These are phyloP conservation scores for Oryzias melastigma DNA, from an alignment of 2,113 vertebrate genomes.

Conservation along the genomic window DNA sequence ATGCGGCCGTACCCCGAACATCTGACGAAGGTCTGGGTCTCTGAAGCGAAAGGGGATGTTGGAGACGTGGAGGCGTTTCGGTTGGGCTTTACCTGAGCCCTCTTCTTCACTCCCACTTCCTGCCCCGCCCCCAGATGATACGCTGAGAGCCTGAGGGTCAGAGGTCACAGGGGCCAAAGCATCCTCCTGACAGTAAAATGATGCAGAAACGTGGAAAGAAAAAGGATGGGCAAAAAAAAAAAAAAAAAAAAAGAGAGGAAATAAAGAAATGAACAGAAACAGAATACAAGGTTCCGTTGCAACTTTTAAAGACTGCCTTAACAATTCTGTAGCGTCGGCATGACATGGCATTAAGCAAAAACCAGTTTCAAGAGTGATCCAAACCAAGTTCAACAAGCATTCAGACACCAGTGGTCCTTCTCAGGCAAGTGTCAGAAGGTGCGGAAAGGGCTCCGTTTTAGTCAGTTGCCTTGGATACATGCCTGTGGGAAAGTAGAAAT, in stretches of 20 bases:
- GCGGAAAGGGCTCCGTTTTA: constrained; percentile 70
- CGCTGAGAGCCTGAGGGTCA: constrained; percentile 73
- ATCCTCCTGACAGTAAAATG: constrained; percentile 68
- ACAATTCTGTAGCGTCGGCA: constrained; percentile 38
- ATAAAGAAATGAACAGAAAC: constrained; percentile 28
- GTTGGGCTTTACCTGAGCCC: constrained; percentile 76
- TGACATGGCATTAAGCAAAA: constrained; percentile 59
- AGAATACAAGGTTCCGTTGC: constrained; percentile 10
- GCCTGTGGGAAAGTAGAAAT: constrained; percentile 61
- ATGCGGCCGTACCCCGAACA: constrained; percentile 77
- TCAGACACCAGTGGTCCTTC: constrained; percentile 79
- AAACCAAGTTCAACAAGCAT: constrained; percentile 75
- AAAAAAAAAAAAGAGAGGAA: constrained; percentile 25
- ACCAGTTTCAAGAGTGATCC: constrained; percentile 63
- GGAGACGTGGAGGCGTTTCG: constrained; percentile 82
- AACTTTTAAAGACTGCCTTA: constrained; percentile 22
- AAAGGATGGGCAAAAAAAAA: constrained; percentile 14
- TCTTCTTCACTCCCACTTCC: constrained; percentile 76
- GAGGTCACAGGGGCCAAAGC: constrained; percentile 70
- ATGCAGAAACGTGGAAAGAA: constrained; percentile 18
- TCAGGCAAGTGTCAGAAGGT: constrained; percentile 77
- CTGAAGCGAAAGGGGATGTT: constrained; percentile 84
- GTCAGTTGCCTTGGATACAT: constrained; percentile 72
- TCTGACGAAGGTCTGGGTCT: constrained; percentile 83
- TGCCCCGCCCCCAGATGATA: constrained; percentile 65